A percentile compares a stretch with the other conserved stretches of the same genome.
Evolutionary conservation across 92 coral and sea anemone genomes (phyloP).

Genomic region (Chrysogorgia sp.): DNA sequence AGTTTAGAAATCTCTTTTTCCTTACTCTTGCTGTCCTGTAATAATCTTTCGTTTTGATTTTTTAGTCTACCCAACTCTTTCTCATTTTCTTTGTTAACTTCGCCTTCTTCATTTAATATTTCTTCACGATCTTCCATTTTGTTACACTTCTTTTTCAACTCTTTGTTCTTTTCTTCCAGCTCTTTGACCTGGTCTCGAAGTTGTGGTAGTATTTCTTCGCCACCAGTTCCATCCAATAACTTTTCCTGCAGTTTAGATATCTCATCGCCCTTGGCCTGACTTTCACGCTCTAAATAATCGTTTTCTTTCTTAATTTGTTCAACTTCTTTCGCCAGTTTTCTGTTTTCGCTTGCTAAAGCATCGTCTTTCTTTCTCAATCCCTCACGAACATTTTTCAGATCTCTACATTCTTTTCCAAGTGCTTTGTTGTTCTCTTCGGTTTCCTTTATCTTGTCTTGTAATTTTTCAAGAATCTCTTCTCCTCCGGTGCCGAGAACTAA

Average conservation of each 20-base stretch:
- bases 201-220: constrained; percentile 68
- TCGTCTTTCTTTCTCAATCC: background rate
- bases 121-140: constrained; percentile 54
- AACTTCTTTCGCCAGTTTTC: background rate
- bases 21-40: constrained; percentile 33
- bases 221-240: constrained; percentile 36
- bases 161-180: constrained; percentile 69
- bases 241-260: constrained; percentile 61
- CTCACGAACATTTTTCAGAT: background rate
- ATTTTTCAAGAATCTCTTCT: background rate
- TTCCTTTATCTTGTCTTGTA: background rate
- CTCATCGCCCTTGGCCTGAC: constrained; percentile 61
- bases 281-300: constrained; percentile 56
- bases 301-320: background rate
- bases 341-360: background rate
- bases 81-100: constrained; percentile 6
- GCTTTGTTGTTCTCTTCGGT: background rate
- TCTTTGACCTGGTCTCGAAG: constrained; percentile 71
- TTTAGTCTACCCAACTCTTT: background rate
- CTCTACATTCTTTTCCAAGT: background rate
- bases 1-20: constrained; percentile 27
- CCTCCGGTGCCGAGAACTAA: constrained; percentile 7
- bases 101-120: constrained; percentile 48
- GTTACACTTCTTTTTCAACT: constrained; percentile 33
- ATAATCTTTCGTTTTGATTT: constrained; percentile 60